Conservation (phyloP, 1,140 invertebrate species). For the Cydia strobilella region DNA sequence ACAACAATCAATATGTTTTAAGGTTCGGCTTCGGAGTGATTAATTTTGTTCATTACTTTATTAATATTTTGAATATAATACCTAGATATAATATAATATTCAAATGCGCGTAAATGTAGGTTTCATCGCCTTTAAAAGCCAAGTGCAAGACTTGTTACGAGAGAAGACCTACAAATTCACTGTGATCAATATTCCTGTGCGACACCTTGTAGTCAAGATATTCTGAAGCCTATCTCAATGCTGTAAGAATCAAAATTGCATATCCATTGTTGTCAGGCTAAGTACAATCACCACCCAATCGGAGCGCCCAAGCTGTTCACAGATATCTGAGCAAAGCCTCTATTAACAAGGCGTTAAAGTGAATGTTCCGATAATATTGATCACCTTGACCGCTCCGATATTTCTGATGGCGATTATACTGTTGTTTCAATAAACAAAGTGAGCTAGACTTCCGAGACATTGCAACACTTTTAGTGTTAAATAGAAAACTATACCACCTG, state of each 20-base stretch:
- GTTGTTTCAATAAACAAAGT: not conserved
- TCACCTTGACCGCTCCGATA: too few relatives aligned
- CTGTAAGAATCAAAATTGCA: not conserved
- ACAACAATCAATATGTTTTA: too few relatives aligned
- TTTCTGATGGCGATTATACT: too few relatives aligned
- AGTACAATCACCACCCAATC: too few relatives aligned
- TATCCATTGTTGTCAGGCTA: not conserved
- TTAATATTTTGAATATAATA: too few relatives aligned
- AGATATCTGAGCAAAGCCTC: too few relatives aligned
- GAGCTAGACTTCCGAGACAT: slow-evolving; percentile 6
- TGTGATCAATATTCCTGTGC: not conserved
- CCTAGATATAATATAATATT: too few relatives aligned
- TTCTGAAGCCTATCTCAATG: not conserved
- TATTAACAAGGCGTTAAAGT: too few relatives aligned
- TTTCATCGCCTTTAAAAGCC: not conserved
- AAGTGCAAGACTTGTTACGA: not conserved
- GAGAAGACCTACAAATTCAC: slow-evolving; percentile 4
- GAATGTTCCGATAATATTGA: too few relatives aligned
- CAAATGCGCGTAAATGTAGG: not conserved
- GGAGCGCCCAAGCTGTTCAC: too few relatives aligned
- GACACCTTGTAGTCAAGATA: not conserved
- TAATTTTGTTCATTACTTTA: too few relatives aligned
- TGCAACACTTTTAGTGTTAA: not conserved
- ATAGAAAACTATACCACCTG: not conserved
- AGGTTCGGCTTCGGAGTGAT: too few relatives aligned